phyloP scores from a whole-genome alignment of 2,888 invertebrate species.

The Netelia virgata region DNA sequence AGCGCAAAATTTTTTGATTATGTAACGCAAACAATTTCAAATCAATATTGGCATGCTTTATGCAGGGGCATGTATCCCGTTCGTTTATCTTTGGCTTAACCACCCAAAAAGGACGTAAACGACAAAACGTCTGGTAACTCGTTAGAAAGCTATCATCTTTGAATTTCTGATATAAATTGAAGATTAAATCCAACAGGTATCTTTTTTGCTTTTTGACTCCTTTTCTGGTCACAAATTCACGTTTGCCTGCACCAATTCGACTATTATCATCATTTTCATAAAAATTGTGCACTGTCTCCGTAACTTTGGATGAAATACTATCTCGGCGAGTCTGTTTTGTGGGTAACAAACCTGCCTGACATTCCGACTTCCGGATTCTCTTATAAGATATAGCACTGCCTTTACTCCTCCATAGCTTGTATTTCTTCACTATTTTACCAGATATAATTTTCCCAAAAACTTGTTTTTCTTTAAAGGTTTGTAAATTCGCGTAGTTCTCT shows the following conservation, averaged over 20 bases:
- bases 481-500: constrained; percentile 27
- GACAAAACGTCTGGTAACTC: constrained; percentile 68
- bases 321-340: constrained; percentile 17
- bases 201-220: constrained; percentile 73
- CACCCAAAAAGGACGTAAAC: too few species aligned
- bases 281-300: constrained; percentile 63
- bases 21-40: constrained; percentile 41
- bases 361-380: constrained; percentile 16
- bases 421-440: constrained; percentile 26
- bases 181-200: constrained; percentile 72
- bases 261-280: constrained; percentile 76
- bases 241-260: constrained; percentile 69
- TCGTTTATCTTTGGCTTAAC: constrained; percentile 71
- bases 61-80: constrained; percentile 71
- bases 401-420: constrained; percentile 32
- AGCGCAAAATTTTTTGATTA: constrained; percentile 37
- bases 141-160: constrained; percentile 49
- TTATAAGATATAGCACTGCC: constrained; percentile 20
- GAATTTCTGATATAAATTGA: constrained; percentile 75
- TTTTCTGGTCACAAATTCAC: constrained; percentile 73
- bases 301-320: background rate
- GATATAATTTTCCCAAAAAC: constrained; percentile 29
- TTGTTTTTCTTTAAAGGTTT: constrained; percentile 33
- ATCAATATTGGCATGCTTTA: constrained; percentile 55
- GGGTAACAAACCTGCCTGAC: background rate